Evolutionary conservation across 1,140 invertebrate genomes (phyloP).

Genomic region (Scaptodrosophila lebanonensis): DNA sequence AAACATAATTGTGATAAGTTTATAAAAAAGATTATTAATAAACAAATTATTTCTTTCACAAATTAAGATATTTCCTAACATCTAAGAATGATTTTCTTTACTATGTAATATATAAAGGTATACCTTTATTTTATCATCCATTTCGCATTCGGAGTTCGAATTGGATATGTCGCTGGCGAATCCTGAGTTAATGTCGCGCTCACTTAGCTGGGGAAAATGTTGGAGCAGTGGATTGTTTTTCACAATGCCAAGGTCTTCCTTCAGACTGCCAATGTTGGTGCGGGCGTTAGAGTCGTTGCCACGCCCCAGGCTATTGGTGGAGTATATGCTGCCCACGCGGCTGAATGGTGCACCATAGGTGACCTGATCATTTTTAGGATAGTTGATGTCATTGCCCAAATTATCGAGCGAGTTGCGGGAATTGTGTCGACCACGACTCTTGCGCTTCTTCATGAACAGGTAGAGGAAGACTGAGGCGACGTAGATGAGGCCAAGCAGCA

Average conservation of each 20-base stretch:
- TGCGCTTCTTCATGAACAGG: slow-evolving; percentile 82
- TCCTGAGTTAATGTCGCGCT: slow-evolving; percentile 79
- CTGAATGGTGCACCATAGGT: slow-evolving; percentile 68
- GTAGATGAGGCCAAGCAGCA: slow-evolving; percentile 88
- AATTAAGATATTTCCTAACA: accelerated
- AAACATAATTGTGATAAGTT: no score
- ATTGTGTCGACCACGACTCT: slow-evolving; percentile 52
- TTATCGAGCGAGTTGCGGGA: slow-evolving; percentile 62
- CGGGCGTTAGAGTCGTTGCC: slow-evolving; percentile 49
- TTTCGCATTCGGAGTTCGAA: slow-evolving; percentile 75
- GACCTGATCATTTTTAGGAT: slow-evolving; percentile 74
- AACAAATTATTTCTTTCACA: slow-evolving; percentile 1
- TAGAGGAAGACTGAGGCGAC: slow-evolving; percentile 89
- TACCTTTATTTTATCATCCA: slow-evolving; percentile 72
- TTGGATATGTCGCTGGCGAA: slow-evolving; percentile 76
- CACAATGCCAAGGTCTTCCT: slow-evolving; percentile 79
- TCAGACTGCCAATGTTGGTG: slow-evolving; percentile 54
- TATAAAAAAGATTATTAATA: neutral
- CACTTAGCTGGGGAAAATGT: slow-evolving; percentile 79
- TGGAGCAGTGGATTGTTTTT: slow-evolving; percentile 87
- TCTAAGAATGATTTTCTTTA: neutral
- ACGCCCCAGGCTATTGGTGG: slow-evolving; percentile 46
- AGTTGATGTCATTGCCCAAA: slow-evolving; percentile 64
- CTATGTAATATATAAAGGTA: slow-evolving; percentile 12
- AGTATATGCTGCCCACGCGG: slow-evolving; percentile 64